Evolutionary conservation across 2,888 invertebrate species (phyloP), one percentile per base, ranked within the genome.

Genomic region (Leptopterna dolabrata): DNA sequence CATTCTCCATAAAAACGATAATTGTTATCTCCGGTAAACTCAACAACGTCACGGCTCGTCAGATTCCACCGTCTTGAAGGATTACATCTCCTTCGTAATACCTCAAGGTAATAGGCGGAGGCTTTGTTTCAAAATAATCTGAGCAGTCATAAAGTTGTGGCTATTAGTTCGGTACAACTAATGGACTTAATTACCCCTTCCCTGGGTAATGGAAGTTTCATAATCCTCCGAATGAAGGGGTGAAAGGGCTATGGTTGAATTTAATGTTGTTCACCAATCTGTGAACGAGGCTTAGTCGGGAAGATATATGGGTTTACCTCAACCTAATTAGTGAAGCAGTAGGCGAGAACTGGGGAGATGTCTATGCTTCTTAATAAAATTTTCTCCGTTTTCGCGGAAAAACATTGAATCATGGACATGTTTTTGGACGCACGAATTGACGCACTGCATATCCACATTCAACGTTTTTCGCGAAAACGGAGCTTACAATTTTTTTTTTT

Each of bases 101-200:
- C 55, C 55, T 1, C 7, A 11, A n/a, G 11, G 63, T 24, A 63
- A 63, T 24, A 63, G 19, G 24, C 24, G 24, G 19, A 16, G 24
- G 24, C 63, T 63, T 55, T 63, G 63, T 24, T 36, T 63, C 63
- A 4, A 24, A 63, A 63, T 63, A 63, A 63, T 63, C 63, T 63
- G 24, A 27, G 24, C 19, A 36, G 24, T 3, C 76, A 36, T 36
- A 76, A 76, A 36, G 83, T 55, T 36, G 16, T 43, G 27, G 76
- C 85, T 85, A 71, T 85, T 73, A 76, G 73, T 70, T 83, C 41
- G 24, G 41, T 71, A 16, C 45, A 45, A 45, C 73, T 85, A 85
- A 85, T 85, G 85, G 85, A 85, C 73, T 85, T 73, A 85, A 85
- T 85, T 85, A 85, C 47, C 73, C 76, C 45, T 76, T 47, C 47